phyloP scores from a whole-genome alignment of 2,888 invertebrate species.

The Tachystola acroxantha region DNA sequence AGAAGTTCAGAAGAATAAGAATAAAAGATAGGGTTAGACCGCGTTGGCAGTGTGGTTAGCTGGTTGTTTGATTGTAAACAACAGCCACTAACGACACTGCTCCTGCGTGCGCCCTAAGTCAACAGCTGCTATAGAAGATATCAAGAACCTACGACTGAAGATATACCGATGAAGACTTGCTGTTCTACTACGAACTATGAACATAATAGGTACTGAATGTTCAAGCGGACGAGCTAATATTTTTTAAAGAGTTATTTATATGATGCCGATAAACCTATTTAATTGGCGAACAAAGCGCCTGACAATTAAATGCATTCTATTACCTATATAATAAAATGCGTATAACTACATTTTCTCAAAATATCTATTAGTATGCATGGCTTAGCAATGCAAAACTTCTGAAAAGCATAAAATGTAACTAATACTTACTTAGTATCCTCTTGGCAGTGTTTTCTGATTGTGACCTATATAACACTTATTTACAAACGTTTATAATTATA shows the following conservation, averaged over 20 bases:
- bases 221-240: too few relatives aligned
- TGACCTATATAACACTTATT: not conserved
- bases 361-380: not conserved
- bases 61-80: slow-evolving; percentile 91
- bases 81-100: slow-evolving; percentile 98
- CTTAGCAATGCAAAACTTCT: too few relatives aligned
- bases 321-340: not conserved
- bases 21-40: slow-evolving; percentile 67
- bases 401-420: too few relatives aligned
- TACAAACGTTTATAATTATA: not conserved
- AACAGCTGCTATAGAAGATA: not conserved
- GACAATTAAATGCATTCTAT: too few relatives aligned
- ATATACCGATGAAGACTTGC: too few relatives aligned
- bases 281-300: too few relatives aligned
- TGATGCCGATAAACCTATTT: too few relatives aligned
- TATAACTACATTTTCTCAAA: not conserved
- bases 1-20: slow-evolving; percentile 14
- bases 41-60: slow-evolving; percentile 99
- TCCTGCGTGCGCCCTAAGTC: slow-evolving; percentile 81
- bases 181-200: too few relatives aligned
- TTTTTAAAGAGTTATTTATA: too few relatives aligned
- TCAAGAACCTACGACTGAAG: not conserved
- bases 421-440: too few relatives aligned
- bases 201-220: too few relatives aligned
- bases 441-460: not conserved